Evolutionary conservation across 1,140 invertebrate genomes (phyloP).

Genomic region (Magallana angulata): DNA sequence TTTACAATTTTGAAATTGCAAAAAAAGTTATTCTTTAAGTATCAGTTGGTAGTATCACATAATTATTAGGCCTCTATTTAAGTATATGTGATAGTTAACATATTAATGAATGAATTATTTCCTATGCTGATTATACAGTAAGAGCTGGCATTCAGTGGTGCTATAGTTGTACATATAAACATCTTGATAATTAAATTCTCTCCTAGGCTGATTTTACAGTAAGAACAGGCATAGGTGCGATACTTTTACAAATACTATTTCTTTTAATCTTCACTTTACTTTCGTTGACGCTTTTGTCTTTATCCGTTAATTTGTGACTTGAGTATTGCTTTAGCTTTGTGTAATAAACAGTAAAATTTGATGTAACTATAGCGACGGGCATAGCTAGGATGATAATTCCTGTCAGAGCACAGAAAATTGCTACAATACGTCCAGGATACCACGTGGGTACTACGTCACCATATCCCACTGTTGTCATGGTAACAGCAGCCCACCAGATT

Average conservation of each 20-base stretch:
- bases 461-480: constrained; percentile 57
- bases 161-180: neutral
- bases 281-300: neutral
- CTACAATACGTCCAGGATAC: constrained; percentile 26
- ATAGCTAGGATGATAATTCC: constrained; percentile 80
- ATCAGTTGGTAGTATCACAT: too few species aligned
- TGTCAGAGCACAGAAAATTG: constrained; percentile 15
- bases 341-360: constrained; percentile 90
- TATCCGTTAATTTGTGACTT: neutral
- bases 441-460: constrained; percentile 44
- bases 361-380: constrained; percentile 86
- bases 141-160: neutral
- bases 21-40: too few species aligned
- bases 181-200: too few species aligned
- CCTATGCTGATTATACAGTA: neutral
- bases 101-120: too few species aligned
- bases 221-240: neutral
- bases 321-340: neutral
- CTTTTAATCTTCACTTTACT: neutral
- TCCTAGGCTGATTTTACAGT: neutral
- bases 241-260: neutral
- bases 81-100: too few species aligned
- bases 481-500: constrained; percentile 52
- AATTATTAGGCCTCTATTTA: too few species aligned
- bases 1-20: too few species aligned